Evolutionary conservation across 1,140 invertebrate species (phyloP).

Genomic region (Scylla paramamosain): DNA sequence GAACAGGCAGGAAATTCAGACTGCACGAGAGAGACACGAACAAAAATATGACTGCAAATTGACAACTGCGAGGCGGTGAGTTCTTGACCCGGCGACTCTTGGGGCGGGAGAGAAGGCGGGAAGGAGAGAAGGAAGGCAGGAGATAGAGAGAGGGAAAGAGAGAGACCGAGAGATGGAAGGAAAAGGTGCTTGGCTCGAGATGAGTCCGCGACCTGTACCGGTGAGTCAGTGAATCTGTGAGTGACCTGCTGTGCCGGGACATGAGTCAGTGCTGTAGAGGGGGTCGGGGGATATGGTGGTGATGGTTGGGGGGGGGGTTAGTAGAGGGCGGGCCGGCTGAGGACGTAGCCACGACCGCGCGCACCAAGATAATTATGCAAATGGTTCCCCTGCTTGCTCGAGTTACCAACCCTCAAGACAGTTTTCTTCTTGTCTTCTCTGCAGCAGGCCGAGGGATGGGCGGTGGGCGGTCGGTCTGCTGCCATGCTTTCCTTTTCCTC

Average conservation of each 20-base stretch:
- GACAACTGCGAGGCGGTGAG: neutral
- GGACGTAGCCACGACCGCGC: neutral
- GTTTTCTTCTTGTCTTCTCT: constrained; percentile 13
- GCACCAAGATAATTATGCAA: constrained; percentile 5
- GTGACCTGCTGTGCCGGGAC: neutral
- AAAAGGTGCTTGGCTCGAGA: too few species aligned
- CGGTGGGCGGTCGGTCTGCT: neutral
- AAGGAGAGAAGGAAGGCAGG: neutral
- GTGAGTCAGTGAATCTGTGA: neutral
- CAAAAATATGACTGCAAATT: constrained; percentile 15
- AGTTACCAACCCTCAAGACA: constrained; percentile 21
- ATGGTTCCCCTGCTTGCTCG: constrained; percentile 5
- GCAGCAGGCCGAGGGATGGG: neutral
- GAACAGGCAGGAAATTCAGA: neutral
- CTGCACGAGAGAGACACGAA: neutral
- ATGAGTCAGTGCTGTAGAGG: neutral
- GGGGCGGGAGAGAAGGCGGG: neutral
- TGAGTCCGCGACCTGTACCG: neutral
- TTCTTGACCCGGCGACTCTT: neutral
- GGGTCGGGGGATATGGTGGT: neutral
- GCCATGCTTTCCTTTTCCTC: too few species aligned
- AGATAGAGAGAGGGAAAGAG: neutral
- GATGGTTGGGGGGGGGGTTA: neutral
- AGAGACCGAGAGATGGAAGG: too few species aligned
- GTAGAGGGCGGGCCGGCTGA: neutral